A percentile compares a stretch with the other conserved stretches of the same genome.
phyloP scores from a whole-genome alignment of 2,888 invertebrate species.

The Nephrocerus scutellatus region DNA sequence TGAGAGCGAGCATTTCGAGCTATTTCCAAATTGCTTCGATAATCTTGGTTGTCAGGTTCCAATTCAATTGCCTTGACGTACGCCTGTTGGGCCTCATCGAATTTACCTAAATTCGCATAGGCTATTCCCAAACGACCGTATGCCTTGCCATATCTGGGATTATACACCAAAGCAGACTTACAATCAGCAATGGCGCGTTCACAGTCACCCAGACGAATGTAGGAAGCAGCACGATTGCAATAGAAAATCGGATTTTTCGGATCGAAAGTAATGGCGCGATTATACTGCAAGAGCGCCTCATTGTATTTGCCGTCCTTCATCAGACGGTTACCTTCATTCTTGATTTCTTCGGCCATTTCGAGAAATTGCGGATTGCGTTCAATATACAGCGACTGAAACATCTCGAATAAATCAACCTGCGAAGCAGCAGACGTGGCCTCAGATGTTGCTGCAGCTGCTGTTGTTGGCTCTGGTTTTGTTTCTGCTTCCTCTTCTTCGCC shows the following conservation, averaged over 20 bases:
- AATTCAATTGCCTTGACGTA: constrained; percentile 82
- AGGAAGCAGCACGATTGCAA: constrained; percentile 95
- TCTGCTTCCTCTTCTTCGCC: constrained; percentile 32
- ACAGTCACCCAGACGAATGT: constrained; percentile 80
- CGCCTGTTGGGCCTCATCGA: constrained; percentile 75
- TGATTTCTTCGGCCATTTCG: constrained; percentile 72
- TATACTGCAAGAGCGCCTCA: constrained; percentile 78
- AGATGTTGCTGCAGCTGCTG: constrained; percentile 16
- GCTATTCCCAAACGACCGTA: constrained; percentile 85
- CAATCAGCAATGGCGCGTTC: constrained; percentile 84
- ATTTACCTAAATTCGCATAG: constrained; percentile 73
- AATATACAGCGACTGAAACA: constrained; percentile 46
- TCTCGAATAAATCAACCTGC: constrained; percentile 47
- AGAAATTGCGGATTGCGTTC: constrained; percentile 52
- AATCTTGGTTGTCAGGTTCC: constrained; percentile 89
- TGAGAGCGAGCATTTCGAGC: constrained; percentile 53
- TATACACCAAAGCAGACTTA: constrained; percentile 77
- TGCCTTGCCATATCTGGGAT: constrained; percentile 90
- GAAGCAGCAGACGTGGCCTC: constrained; percentile 17
- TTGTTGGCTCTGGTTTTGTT: constrained; percentile 14
- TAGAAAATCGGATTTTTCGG: constrained; percentile 88
- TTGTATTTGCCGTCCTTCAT: constrained; percentile 77
- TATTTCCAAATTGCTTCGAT: constrained; percentile 76
- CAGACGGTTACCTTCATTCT: constrained; percentile 79
- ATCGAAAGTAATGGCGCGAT: constrained; percentile 80